Percentiles rank a stretch among this genome's conserved stretches.
phyloP scores from a whole-genome alignment of 2,113 vertebrate genomes.

The Planiliza haematocheilus region DNA sequence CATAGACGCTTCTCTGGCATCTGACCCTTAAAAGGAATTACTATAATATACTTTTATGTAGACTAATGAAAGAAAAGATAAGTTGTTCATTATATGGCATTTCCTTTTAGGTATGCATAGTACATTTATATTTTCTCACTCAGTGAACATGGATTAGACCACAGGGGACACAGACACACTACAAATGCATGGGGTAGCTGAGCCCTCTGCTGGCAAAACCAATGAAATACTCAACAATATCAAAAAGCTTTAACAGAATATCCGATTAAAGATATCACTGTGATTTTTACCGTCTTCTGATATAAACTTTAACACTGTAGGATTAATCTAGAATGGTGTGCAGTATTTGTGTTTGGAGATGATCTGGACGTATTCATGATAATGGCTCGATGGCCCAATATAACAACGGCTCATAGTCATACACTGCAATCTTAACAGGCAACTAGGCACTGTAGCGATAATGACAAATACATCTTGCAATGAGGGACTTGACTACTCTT shows the following conservation, averaged over 20 bases:
- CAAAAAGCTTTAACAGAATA: neutral
- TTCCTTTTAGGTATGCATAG: neutral
- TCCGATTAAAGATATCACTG: too few relatives aligned
- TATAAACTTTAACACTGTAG: neutral
- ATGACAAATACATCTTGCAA: neutral
- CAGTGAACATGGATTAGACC: neutral
- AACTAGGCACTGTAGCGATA: neutral
- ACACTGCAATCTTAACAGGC: neutral
- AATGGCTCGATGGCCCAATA: too few relatives aligned
- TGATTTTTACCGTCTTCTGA: neutral
- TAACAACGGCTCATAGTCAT: too few relatives aligned
- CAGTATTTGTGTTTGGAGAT: too few relatives aligned
- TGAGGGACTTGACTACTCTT: too few relatives aligned
- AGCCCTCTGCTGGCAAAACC: conserved; percentile 78
- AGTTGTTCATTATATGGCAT: neutral
- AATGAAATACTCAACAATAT: conserved; percentile 1
- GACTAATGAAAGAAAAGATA: neutral
- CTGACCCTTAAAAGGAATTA: neutral
- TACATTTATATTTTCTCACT: conserved; percentile 3
- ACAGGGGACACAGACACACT: neutral
- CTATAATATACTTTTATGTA: neutral
- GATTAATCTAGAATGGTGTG: neutral
- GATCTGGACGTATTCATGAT: too few relatives aligned
- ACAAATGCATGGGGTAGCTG: conserved; percentile 51
- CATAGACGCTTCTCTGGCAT: neutral